phyloP scores from a whole-genome alignment of 2,113 vertebrate species.

The Odontesthes bonariensis region DNA sequence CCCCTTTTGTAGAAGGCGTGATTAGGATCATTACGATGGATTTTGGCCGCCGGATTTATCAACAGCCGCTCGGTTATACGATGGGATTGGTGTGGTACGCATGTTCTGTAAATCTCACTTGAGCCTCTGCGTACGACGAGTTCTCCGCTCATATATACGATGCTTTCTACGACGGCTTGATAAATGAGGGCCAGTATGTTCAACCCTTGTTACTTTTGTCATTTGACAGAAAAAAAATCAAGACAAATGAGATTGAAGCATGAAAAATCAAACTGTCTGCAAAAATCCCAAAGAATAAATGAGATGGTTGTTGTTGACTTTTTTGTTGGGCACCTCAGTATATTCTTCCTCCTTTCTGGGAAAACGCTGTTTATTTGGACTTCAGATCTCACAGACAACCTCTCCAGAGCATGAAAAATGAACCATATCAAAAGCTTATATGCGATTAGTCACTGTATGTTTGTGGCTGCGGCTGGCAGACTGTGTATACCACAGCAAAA shows the following conservation, averaged over 20 bases:
- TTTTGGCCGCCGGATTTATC: no score
- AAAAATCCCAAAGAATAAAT: conserved; percentile 44
- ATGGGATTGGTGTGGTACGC: no score
- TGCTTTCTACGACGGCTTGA: no score
- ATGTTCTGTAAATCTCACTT: no score
- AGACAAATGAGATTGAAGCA: neutral
- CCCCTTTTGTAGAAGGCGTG: no score
- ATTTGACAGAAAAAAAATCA: neutral
- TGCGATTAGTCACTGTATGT: conserved; percentile 62
- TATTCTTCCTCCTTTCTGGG: conserved; percentile 21
- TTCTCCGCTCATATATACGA: no score
- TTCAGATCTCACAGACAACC: conserved; percentile 37
- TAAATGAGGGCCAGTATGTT: no score
- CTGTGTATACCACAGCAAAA: conserved; percentile 48
- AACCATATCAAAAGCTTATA: conserved; percentile 37
- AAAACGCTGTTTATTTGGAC: conserved; percentile 47
- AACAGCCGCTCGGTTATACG: no score
- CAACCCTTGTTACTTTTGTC: no score
- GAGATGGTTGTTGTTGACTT: conserved; percentile 21
- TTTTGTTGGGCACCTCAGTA: conserved; percentile 19
- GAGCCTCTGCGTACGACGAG: no score
- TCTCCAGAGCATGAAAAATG: conserved; percentile 65
- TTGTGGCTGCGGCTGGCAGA: conserved; percentile 42
- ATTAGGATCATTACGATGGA: no score
- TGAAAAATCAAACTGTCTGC: neutral